Percentiles rank a stretch among this genome's conserved stretches.
These are phyloP conservation scores for Zaprionus capensis DNA, from an alignment of 1,140 invertebrate species.

Conservation along the genomic window DNA sequence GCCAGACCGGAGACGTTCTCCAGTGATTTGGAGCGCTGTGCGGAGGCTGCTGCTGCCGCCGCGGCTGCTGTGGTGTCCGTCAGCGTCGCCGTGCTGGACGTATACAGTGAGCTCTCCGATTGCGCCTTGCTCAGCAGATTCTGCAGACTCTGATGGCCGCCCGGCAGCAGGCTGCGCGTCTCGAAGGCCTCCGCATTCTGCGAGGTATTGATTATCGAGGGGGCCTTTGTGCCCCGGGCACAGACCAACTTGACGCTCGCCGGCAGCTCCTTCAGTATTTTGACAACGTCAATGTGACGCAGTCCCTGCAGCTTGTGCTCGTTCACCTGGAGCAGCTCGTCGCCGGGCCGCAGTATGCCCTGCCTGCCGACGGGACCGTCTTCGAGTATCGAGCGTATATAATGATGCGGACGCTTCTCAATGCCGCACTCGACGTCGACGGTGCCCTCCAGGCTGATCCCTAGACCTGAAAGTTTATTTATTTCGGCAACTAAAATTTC, in stretches of 20 bases:
- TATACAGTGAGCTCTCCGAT: conserved; percentile 93
- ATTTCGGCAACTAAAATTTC: conserved; percentile 92
- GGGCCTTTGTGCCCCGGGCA: conserved; percentile 87
- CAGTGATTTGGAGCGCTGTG: conserved; percentile 90
- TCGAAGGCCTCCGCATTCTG: conserved; percentile 91
- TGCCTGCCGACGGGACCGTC: conserved; percentile 95
- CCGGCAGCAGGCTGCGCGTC: conserved; percentile 90
- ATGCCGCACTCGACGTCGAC: conserved; percentile 94
- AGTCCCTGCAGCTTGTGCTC: conserved; percentile 93
- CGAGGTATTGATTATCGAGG: conserved; percentile 89
- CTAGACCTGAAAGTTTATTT: conserved; percentile 93
- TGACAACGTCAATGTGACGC: conserved; percentile 95
- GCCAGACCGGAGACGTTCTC: conserved; percentile 95
- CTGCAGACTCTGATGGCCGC: conserved; percentile 88
- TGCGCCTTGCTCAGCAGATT: conserved; percentile 92
- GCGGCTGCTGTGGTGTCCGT: conserved; percentile 85
- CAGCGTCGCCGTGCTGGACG: conserved; percentile 88
- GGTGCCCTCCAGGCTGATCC: conserved; percentile 96
- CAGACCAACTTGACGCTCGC: conserved; percentile 91
- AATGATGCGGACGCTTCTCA: conserved; percentile 93
- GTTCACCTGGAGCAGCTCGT: conserved; percentile 96
- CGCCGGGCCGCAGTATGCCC: conserved; percentile 92
- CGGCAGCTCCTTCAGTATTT: conserved; percentile 94
- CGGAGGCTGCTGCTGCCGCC: conserved; percentile 16
- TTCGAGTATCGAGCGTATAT: conserved; percentile 92